Evolutionary conservation across 2,113 vertebrate genomes (phyloP).

Genomic region (Daubentonia madagascariensis): DNA sequence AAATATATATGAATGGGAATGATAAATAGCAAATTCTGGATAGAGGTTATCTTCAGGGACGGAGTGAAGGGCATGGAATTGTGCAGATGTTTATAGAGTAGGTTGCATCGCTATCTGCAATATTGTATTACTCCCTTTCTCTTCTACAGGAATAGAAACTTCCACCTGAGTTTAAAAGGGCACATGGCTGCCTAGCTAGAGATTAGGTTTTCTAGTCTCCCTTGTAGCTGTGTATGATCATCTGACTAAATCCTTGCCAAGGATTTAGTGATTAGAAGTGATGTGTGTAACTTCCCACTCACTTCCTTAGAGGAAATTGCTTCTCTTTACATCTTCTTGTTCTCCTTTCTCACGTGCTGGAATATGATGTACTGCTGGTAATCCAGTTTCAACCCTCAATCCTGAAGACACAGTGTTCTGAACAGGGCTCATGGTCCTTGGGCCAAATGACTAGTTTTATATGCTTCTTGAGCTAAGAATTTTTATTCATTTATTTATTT

Average conservation of each 20-base stretch:
- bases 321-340: not conserved
- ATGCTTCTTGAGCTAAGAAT: not conserved
- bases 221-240: not conserved
- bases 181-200: not conserved
- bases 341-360: not conserved
- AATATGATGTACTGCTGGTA: not conserved
- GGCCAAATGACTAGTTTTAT: not conserved
- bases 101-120: not conserved
- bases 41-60: not conserved
- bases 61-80: not conserved
- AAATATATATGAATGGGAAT: not conserved
- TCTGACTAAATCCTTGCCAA: not conserved
- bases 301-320: not conserved
- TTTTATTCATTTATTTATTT: not conserved
- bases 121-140: not conserved
- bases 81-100: too few species aligned
- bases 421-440: not conserved
- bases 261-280: not conserved
- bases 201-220: not conserved
- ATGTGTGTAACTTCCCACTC: not conserved
- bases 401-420: not conserved
- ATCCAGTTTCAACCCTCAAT: not conserved
- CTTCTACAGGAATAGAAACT: not conserved
- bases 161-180: not conserved
- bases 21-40: not conserved